Percentiles rank a stretch among this genome's conserved stretches.
Conservation (phyloP, 2,888 invertebrate genomes). For the Drosophila ustulata region DNA sequence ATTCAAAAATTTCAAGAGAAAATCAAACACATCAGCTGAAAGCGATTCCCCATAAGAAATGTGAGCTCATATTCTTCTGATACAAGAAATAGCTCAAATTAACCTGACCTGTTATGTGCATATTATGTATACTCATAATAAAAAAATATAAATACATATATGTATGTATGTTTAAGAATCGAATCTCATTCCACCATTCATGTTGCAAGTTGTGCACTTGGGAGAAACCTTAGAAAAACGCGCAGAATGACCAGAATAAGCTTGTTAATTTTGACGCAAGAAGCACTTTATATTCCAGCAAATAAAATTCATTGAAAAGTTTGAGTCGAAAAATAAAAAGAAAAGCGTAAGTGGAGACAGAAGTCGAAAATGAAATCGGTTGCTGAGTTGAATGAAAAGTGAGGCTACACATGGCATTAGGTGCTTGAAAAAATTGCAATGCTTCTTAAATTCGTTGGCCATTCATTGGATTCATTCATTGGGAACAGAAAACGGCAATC, state of each 20-base stretch:
- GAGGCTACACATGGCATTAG: conserved; percentile 5
- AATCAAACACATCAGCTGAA: no score
- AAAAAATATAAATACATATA: background rate
- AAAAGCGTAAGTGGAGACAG: background rate
- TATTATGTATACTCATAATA: no score
- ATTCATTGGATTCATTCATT: conserved; percentile 69
- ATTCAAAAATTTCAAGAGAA: no score
- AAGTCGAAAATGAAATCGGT: background rate
- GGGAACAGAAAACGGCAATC: conserved; percentile 53
- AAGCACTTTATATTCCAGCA: conserved; percentile 12
- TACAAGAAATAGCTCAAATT: no score
- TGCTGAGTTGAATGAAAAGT: conserved; percentile 22
- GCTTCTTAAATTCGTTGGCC: conserved; percentile 49
- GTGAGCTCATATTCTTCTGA: no score
- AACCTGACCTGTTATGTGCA: no score
- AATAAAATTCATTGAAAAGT: conserved; percentile 66
- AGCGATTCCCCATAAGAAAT: no score
- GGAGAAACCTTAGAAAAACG: background rate
- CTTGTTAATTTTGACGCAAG: conserved; percentile 41
- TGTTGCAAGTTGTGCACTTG: no score
- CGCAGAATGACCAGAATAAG: conserved; percentile 38
- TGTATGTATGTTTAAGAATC: background rate
- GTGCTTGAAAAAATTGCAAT: conserved; percentile 30
- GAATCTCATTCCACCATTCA: no score
- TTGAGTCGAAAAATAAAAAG: conserved; percentile 18